phyloP scores from a whole-genome alignment of 37 sponge, comb jelly and placozoan species.

The Spongilla lacustris region DNA sequence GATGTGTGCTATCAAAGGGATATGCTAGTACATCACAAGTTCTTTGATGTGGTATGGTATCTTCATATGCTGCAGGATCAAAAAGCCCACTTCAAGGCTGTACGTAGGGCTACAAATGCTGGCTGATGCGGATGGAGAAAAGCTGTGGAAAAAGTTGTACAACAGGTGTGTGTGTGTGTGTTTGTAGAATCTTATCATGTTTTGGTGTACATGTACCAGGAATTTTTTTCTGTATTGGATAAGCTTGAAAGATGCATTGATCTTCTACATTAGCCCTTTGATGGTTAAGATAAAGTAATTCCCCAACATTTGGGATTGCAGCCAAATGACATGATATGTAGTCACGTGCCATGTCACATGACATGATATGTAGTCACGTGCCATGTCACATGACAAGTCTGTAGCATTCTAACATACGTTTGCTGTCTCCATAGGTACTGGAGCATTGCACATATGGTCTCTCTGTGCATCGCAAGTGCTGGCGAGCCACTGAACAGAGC shows the following conservation, averaged over 20 bases:
- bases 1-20: no score
- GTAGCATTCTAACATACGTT: background rate
- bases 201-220: no score
- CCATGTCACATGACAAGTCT: background rate
- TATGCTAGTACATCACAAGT: no score
- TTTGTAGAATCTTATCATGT: background rate
- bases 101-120: slow-evolving; percentile 67
- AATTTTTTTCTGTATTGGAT: no score
- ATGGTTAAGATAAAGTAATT: no score
- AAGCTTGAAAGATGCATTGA: no score
- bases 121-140: slow-evolving; percentile 60
- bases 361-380: no score
- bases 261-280: no score
- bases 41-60: background rate
- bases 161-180: slow-evolving; percentile 42
- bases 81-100: slow-evolving; percentile 42
- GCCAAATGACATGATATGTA: no score
- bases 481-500: slow-evolving; percentile 53
- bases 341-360: no score
- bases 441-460: slow-evolving; percentile 59
- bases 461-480: slow-evolving; percentile 37
- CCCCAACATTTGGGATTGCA: no score
- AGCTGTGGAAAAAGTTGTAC: slow-evolving; percentile 80
- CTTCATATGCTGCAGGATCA: slow-evolving; percentile 10
- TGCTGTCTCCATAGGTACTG: slow-evolving; percentile 48